Evolutionary conservation across 2,888 invertebrate genomes (phyloP).

Genomic region (Capitulum mitella): DNA sequence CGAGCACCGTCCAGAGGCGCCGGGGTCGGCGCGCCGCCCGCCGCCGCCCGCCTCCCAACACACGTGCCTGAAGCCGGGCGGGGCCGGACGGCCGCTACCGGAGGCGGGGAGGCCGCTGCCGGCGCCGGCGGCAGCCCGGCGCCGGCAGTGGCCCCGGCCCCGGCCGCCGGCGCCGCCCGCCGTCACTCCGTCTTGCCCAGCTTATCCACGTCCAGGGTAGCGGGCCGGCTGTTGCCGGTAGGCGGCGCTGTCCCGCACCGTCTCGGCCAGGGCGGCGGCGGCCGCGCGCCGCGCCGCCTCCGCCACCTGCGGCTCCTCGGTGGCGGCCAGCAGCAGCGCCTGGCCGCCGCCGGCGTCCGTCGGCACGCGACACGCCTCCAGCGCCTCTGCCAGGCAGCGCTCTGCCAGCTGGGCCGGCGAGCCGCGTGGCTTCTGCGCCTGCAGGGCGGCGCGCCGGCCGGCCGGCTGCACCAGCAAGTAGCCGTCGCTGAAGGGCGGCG

Average conservation of each 20-base stretch:
- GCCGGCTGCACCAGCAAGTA: conserved; percentile 84
- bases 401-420: conserved; percentile 32
- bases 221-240: not conserved
- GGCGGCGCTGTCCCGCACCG: not conserved
- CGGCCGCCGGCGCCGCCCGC: not conserved
- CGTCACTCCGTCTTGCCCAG: not conserved
- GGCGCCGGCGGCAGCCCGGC: no score
- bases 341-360: not conserved
- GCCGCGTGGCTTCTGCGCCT: conserved; percentile 41
- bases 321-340: not conserved
- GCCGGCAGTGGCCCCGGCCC: no score
- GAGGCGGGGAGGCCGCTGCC: no score
- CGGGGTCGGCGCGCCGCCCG: no score
- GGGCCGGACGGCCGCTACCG: no score
- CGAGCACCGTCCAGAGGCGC: no score
- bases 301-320: not conserved
- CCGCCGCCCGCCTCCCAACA: no score
- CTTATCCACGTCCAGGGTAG: not conserved
- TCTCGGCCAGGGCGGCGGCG: not conserved
- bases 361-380: not conserved
- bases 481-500: conserved; percentile 74
- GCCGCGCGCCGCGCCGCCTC: not conserved
- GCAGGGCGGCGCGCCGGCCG: conserved; percentile 72
- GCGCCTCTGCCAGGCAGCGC: not conserved
- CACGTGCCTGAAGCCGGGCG: no score